phyloP scores from a whole-genome alignment of 2,113 vertebrate species.

The Fulica atra region DNA sequence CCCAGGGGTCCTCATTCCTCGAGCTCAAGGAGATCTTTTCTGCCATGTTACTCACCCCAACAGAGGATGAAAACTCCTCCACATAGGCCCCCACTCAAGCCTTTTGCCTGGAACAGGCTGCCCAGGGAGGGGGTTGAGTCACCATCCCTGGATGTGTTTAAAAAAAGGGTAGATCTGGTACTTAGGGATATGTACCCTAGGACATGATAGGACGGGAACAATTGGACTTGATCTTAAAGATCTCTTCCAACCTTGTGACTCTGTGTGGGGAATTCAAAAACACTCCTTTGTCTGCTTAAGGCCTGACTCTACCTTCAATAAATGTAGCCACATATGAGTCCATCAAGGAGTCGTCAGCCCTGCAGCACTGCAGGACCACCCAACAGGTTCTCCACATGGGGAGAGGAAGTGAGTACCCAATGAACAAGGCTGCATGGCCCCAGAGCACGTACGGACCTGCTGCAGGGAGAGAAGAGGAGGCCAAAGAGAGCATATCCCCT shows the following conservation, averaged over 20 bases:
- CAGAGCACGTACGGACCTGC: accelerated
- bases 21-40: not conserved
- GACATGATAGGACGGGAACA: no score
- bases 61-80: not conserved
- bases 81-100: not conserved
- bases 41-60: accelerated
- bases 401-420: accelerated
- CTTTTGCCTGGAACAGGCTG: no score
- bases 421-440: not conserved
- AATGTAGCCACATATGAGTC: not conserved
- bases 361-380: not conserved
- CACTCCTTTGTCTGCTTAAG: not conserved
- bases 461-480: not conserved
- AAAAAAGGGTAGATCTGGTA: no score
- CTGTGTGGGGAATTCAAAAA: not conserved
- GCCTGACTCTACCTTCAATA: not conserved
- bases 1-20: accelerated
- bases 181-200: no score
- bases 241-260: no score
- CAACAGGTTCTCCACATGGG: not conserved
- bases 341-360: not conserved
- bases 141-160: no score
- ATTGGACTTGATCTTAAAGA: no score
- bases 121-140: no score
- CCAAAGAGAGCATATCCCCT: not conserved